Evolutionary conservation across 2,113 vertebrate genomes (phyloP).

Genomic region (Helogale parvula): DNA sequence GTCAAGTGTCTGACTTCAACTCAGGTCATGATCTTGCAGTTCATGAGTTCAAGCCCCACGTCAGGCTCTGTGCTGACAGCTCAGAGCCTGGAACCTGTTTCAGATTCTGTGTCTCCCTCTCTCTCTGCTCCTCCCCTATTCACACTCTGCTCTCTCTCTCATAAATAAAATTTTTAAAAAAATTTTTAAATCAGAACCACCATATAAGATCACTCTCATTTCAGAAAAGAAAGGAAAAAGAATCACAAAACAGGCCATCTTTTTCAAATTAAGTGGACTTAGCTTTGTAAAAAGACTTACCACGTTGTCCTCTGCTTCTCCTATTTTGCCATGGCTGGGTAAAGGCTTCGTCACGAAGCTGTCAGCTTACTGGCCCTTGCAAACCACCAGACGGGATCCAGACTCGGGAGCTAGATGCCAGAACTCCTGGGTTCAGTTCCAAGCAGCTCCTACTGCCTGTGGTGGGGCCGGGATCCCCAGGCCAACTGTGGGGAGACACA

Average conservation of each 20-base stretch:
- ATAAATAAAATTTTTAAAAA: no score
- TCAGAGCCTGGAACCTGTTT: no score
- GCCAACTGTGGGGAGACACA: neutral
- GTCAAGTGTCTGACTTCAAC: no score
- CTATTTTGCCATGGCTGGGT: neutral
- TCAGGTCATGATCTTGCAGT: no score
- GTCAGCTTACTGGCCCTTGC: neutral
- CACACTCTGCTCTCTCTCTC: no score
- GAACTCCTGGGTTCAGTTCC: neutral
- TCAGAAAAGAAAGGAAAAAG: neutral
- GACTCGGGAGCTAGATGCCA: neutral
- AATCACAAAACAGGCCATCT: neutral
- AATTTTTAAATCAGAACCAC: no score
- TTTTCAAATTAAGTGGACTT: neutral
- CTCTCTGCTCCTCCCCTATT: no score
- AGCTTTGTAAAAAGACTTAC: neutral
- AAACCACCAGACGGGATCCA: neutral
- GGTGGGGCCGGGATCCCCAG: neutral
- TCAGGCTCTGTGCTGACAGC: no score
- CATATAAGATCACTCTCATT: neutral
- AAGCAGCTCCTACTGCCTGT: rapidly evolving
- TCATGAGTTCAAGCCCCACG: no score
- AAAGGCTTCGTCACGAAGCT: neutral
- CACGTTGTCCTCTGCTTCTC: neutral
- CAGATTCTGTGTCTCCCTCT: no score